phyloP scores from a whole-genome alignment of 2,888 invertebrate species.

The Cremastobaeus sp. region DNA sequence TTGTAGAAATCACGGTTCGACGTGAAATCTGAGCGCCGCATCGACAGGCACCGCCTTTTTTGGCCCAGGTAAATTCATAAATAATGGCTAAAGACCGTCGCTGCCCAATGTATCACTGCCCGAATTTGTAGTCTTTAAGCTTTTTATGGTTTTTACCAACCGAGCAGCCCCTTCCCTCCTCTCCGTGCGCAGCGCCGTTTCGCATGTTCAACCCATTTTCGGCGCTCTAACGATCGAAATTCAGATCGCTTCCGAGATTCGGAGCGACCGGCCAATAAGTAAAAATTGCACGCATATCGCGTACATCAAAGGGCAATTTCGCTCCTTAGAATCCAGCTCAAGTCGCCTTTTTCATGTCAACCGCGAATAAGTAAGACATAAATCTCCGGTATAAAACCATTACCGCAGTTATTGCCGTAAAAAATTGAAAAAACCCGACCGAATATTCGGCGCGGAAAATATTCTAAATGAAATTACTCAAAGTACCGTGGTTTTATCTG shows the following conservation, averaged over 20 bases:
- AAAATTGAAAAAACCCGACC: background rate
- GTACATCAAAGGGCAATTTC: conserved; percentile 16
- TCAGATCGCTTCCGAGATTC: conserved; percentile 58
- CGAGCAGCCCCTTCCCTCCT: conserved; percentile 38
- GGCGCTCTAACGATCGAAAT: conserved; percentile 46
- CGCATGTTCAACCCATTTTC: conserved; percentile 41
- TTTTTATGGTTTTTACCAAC: conserved; percentile 74
- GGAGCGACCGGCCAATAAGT: conserved; percentile 56
- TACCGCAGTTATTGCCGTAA: background rate
- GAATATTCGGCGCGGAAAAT: background rate
- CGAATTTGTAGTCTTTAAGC: conserved; percentile 76
- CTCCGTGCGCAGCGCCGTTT: conserved; percentile 24
- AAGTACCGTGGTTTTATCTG: conserved; percentile 12
- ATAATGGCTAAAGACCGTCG: conserved; percentile 73
- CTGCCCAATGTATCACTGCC: conserved; percentile 66
- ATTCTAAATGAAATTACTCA: background rate
- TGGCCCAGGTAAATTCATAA: conserved; percentile 75
- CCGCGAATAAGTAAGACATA: background rate
- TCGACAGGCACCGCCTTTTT: conserved; percentile 67
- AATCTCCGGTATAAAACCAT: conserved; percentile 3
- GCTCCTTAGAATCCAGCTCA: conserved; percentile 2
- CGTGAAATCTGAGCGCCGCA: conserved; percentile 65
- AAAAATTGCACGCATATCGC: conserved; percentile 20
- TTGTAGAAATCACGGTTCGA: conserved; percentile 71
- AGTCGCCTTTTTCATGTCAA: too few species aligned